Evolutionary conservation across 2,113 vertebrate species (phyloP), one percentile per base, ranked within the genome.

Genomic region (Furnarius figulus): DNA sequence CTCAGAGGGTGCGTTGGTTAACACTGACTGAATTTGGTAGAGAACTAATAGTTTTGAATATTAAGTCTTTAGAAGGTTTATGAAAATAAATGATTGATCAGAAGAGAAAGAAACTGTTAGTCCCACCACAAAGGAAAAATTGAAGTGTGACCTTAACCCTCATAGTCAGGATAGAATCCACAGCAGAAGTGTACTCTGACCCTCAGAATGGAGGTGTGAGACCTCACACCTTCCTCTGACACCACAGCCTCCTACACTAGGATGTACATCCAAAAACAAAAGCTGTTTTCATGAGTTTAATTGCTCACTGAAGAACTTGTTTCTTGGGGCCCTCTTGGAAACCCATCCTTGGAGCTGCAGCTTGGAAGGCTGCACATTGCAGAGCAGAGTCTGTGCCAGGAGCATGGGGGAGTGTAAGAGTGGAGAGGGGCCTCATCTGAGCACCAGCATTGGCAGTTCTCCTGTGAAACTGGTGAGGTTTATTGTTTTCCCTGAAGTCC

Each of bases 11-110:
- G 31, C 6, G 6, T 33, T 66, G 65, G 11, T 53, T 74, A 56
- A 72, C 30, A 21, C 5, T 1, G 3, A 12, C 8, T 19, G 14
- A 42, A 14, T 0, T 2, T 28, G 37, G 11, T 12, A 15, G 28
- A 76, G 33, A 71, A 16, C 14, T 59, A 47, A 11, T 27, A 28
- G 27, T 17, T 79, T 63, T 35, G 42, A 55, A 46, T 61, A 3
- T 24, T 0, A 62, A 70, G 25, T 39, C 12, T 44, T 87, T 55
- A 24, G 5, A 53, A 70, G 4, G 14, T 49, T 88, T 20, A 12
- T 55, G 39, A 68, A 85, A 87, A 80, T 46, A 46, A 76, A 25
- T 33, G 9, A 44, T 37, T 6, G 31, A 12, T 46, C 20, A 47
- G 44, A 62, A 53, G 50, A 80, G 58, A 65, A 68, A 80, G 22